Base-by-base conservation (phyloP, 2,888 invertebrate species). In the Xiphydria camelus region DNA sequence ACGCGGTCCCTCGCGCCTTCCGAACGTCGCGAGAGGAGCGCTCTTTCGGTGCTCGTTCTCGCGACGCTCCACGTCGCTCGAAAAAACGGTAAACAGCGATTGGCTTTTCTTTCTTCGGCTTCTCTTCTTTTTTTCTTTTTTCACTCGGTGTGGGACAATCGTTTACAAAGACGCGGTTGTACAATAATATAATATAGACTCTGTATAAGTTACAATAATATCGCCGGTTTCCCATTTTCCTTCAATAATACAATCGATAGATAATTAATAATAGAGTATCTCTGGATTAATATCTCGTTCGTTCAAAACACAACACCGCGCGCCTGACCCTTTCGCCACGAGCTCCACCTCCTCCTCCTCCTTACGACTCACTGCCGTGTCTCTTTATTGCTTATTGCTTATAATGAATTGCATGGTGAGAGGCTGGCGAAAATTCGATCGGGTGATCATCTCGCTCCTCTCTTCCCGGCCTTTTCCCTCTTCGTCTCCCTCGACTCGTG, bases 131-230 rank as follows among this genome's bases (percentile, higher is more conserved):
- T 40, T 39, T 44, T 45, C 45, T 41, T 41, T 51, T 20, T 25
- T 61, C 49, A 56, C 59, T 61, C 55, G 61, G 49, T 57, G 53
- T 45, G 48, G 51, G 56, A 57, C 32, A 45, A 19, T 29, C 19
- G 32, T 23, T 22, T 39, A 29, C 65, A 67, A 59, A 68, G 69
- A 66, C 64, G 65, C 63, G 57, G 59, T 68, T 64, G 63, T 67
- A 68, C 58, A 66, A 64, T 69, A 64, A 68, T 71, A 70, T 61
- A 67, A 68, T 72, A 71, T 71, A 71, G 64, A 73, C 71, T 73
- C 66, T 71, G 70, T 64, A 66, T 67, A 70, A 70, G 63, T 70
- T 71, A 70, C 66, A 72, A 70, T 73, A 70, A 67, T 70, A 64
- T 66, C 60, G 49, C 59, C 48, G n/a, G 54, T 53, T 44, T 49